phyloP scores from a whole-genome alignment of 2,113 vertebrate species.

The Zosterops lateralis region DNA sequence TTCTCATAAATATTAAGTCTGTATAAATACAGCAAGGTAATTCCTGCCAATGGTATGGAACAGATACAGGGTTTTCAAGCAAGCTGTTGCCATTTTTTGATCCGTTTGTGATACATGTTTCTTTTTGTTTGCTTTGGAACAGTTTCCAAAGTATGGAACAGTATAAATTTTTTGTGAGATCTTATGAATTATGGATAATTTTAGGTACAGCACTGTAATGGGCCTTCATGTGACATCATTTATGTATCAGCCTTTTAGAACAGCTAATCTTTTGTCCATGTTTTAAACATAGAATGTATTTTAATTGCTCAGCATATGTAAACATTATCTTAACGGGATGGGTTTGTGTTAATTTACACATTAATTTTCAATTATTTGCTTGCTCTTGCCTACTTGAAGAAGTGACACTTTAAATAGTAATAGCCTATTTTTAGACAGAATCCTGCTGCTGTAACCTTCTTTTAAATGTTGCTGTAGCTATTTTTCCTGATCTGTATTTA shows the following conservation, averaged over 20 bases:
- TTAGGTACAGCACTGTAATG: background rate
- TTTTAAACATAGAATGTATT: constrained; percentile 1
- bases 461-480: constrained; percentile 64
- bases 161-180: background rate
- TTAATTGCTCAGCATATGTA: constrained; percentile 1
- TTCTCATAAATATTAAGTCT: background rate
- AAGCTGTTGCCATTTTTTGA: background rate
- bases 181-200: background rate
- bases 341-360: background rate
- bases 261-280: background rate
- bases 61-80: background rate
- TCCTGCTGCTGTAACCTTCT: constrained; percentile 57
- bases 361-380: constrained; percentile 45
- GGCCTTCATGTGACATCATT: background rate
- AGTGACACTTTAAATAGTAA: constrained; percentile 47
- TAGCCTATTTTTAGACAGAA: constrained; percentile 66
- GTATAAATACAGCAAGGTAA: background rate
- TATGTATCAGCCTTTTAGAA: background rate
- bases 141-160: background rate
- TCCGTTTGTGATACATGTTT: background rate
- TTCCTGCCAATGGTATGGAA: constrained; percentile 10
- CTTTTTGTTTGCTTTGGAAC: background rate
- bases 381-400: constrained; percentile 55
- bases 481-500: constrained; percentile 68
- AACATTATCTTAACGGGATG: constrained; percentile 4